A percentile compares a stretch with the other conserved stretches of the same genome.
Evolutionary conservation across 2,113 vertebrate species (phyloP).

Genomic region (Dromaius novaehollandiae): DNA sequence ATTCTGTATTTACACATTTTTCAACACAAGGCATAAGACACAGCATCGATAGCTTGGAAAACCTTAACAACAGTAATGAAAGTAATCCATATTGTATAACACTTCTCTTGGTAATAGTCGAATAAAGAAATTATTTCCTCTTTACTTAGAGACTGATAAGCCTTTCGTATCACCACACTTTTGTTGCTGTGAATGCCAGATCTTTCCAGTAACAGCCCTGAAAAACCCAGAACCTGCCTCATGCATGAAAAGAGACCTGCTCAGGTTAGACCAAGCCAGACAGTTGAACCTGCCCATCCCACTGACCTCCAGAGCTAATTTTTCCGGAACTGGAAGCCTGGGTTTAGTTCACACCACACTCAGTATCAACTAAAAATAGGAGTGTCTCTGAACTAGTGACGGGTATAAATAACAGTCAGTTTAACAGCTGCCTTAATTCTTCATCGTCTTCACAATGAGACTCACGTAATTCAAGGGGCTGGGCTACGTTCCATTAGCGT

Average conservation of each 20-base stretch:
- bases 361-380: conserved; percentile 43
- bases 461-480: not conserved
- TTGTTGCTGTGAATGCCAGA: not conserved
- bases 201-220: not conserved
- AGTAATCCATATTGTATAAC: not conserved
- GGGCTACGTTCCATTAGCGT: not conserved
- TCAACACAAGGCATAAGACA: not conserved
- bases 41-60: not conserved
- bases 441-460: not conserved
- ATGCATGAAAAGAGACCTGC: not conserved
- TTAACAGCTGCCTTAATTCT: conserved; percentile 11
- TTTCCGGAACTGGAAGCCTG: not conserved
- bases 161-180: not conserved
- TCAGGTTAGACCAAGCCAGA: not conserved
- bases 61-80: not conserved
- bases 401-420: not conserved
- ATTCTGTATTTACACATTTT: not conserved
- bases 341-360: conserved; percentile 28
- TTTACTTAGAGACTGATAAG: not conserved
- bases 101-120: not conserved
- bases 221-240: not conserved
- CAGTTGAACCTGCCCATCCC: not conserved
- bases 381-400: not conserved
- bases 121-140: not conserved
- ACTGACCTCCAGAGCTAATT: not conserved